phyloP scores from a whole-genome alignment of 2,888 invertebrate genomes.

The Cheilosia variabilis region DNA sequence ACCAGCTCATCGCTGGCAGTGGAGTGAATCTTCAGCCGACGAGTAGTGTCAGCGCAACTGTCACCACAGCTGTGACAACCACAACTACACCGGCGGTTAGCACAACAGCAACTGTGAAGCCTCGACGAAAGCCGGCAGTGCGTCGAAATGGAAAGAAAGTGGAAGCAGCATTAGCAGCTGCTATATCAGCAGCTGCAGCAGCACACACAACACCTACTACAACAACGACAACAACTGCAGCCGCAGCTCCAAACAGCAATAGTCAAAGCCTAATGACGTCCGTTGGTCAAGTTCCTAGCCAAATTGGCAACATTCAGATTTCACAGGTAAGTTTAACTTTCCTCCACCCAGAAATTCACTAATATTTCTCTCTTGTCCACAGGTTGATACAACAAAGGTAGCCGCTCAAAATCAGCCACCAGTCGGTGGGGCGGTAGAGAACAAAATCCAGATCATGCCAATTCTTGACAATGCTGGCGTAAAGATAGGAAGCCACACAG shows the following conservation, averaged over 20 bases:
- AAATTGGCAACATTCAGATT: constrained; percentile 84
- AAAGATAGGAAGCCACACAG: constrained; percentile 76
- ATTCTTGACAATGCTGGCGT: constrained; percentile 80
- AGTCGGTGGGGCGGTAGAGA: constrained; percentile 82
- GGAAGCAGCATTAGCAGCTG: constrained; percentile 76
- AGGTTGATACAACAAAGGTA: constrained; percentile 80
- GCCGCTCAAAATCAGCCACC: constrained; percentile 78
- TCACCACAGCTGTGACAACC: constrained; percentile 48
- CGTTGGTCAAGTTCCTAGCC: constrained; percentile 82
- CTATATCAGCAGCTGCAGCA: constrained; percentile 31
- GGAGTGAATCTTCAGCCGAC: constrained; percentile 29
- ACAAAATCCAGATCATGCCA: constrained; percentile 84
- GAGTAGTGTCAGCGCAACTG: constrained; percentile 55
- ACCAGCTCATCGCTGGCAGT: constrained; percentile 60
- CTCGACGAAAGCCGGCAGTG: constrained; percentile 82
- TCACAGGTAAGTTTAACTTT: constrained; percentile 79
- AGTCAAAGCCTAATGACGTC: constrained; percentile 73
- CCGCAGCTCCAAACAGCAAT: constrained; percentile 59
- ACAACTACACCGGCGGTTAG: constrained; percentile 57
- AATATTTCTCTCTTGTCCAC: neutral
- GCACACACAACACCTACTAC: constrained; percentile 17
- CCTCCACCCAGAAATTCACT: neutral
- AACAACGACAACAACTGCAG: constrained; percentile 41
- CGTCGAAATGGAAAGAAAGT: constrained; percentile 82
- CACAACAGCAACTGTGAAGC: constrained; percentile 81